phyloP scores from a whole-genome alignment of 2,797 vertebrate genomes.

The Allobates femoralis region DNA sequence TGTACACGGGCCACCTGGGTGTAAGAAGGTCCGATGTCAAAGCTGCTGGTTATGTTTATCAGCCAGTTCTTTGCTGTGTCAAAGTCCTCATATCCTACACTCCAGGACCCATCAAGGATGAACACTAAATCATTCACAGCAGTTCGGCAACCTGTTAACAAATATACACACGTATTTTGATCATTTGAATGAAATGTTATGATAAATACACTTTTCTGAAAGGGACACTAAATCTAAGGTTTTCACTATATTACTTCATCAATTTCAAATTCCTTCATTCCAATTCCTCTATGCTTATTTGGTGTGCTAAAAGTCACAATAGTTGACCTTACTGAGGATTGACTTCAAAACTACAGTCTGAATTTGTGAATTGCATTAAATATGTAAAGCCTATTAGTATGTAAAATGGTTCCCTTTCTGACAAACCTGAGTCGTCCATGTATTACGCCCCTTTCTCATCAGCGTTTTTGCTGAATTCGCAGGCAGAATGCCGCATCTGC shows the following conservation, averaged over 20 bases:
- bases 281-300: not conserved
- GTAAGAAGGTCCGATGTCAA: conserved; percentile 79
- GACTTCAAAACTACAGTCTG: not conserved
- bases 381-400: not conserved
- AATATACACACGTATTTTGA: not conserved
- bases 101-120: conserved; percentile 84
- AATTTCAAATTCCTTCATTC: not conserved
- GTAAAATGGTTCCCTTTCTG: not conserved
- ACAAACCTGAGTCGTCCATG: not conserved
- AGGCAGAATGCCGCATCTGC: too few species aligned
- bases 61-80: conserved; percentile 83
- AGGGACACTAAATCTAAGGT: not conserved
- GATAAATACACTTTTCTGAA: not conserved
- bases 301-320: not conserved
- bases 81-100: conserved; percentile 79
- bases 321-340: not conserved
- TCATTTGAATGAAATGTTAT: not conserved
- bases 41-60: conserved; percentile 81
- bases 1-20: conserved; percentile 82
- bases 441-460: too few species aligned
- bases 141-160: conserved; percentile 79
- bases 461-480: too few species aligned
- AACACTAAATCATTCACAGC: conserved; percentile 83
- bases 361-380: not conserved
- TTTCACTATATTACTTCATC: not conserved